Base-by-base conservation (phyloP, 2,113 vertebrate genomes). In the Aphyosemion australe region DNA sequence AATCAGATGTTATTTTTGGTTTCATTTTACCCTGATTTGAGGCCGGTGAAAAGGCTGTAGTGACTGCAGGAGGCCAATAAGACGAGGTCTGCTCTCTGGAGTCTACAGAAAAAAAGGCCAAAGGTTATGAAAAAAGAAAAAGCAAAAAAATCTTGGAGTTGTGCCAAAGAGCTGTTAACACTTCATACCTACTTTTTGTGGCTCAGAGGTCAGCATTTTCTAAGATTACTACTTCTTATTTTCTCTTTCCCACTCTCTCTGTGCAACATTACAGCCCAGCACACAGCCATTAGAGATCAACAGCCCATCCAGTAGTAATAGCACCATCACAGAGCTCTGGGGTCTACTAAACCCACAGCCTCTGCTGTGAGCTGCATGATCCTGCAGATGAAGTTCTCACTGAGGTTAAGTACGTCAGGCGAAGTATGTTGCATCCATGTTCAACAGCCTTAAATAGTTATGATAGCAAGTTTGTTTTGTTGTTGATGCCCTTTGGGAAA, bases 161-260 rank as follows among this genome's bases (percentile, higher is more conserved):
- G 74, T 63, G 75, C 77, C 70, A 78, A 64, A 20, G 61, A 85
- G 82, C 77, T 42, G 75, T 89, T 86, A 89, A 79, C 84, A 83
- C 82, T 85, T 87, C 75, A 60, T 72, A 72, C 69, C 79, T 74
- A 71, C 70, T 82, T 82, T 84, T 79, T 74, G 69, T 65, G 59
- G 81, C 85, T 88, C 76, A 72, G 83, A 84, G 88, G 88, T 90
- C 90, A 91, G 87, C 86, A 83, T 86, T 90, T 90, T 87, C 87
- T 79, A 54, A 86, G 80, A 91, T 90, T 85, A 90, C 86, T 77
- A 74, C 81, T 72, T 78, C 80, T 81, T 85, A 80, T 89, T 83
- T 85, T 74, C 80, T 74, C 65, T 66, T 73, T 79, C 60, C 80
- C 59, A 50, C 84, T 87, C 76, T 78, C 62, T 82, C 78, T 57